phyloP scores from a whole-genome alignment of 2,888 invertebrate genomes.

The Luperina nickerlii region DNA sequence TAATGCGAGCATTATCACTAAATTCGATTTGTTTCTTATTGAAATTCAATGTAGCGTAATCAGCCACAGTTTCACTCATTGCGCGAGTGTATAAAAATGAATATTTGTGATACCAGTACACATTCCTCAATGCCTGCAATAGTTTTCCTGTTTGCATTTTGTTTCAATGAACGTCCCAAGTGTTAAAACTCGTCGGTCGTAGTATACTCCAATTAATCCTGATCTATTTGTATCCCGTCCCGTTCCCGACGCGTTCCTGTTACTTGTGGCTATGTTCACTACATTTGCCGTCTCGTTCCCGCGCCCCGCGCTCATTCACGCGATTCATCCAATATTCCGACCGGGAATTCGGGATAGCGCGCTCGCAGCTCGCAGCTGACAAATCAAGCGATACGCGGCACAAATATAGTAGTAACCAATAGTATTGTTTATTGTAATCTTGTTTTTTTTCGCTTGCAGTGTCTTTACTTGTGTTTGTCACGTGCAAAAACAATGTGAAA shows the following conservation, averaged over 20 bases:
- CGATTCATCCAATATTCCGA: constrained; percentile 84
- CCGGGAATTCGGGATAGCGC: constrained; percentile 88
- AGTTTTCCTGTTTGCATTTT: constrained; percentile 45
- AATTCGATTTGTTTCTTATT: constrained; percentile 38
- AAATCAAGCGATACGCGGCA: constrained; percentile 85
- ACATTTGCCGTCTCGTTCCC: constrained; percentile 75
- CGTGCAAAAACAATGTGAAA: constrained; percentile 90
- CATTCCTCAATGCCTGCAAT: constrained; percentile 22
- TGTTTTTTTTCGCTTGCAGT: constrained; percentile 83
- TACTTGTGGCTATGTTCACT: constrained; percentile 81
- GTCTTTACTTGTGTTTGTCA: constrained; percentile 90
- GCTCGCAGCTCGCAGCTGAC: constrained; percentile 89
- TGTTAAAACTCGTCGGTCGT: constrained; percentile 71
- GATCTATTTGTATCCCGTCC: constrained; percentile 85
- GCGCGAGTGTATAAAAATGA: constrained; percentile 72
- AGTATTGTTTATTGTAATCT: constrained; percentile 73
- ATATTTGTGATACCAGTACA: constrained; percentile 54
- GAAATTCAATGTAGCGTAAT: constrained; percentile 60
- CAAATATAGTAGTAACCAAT: constrained; percentile 66
- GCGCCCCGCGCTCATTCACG: constrained; percentile 84
- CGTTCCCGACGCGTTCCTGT: constrained; percentile 81
- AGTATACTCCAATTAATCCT: constrained; percentile 84
- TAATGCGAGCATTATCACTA: constrained; percentile 56
- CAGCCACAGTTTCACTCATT: constrained; percentile 69
- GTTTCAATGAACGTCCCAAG: constrained; percentile 71